Evolutionary conservation across 2,797 vertebrate genomes (phyloP).

Genomic region (Leptatherina wallacei): DNA sequence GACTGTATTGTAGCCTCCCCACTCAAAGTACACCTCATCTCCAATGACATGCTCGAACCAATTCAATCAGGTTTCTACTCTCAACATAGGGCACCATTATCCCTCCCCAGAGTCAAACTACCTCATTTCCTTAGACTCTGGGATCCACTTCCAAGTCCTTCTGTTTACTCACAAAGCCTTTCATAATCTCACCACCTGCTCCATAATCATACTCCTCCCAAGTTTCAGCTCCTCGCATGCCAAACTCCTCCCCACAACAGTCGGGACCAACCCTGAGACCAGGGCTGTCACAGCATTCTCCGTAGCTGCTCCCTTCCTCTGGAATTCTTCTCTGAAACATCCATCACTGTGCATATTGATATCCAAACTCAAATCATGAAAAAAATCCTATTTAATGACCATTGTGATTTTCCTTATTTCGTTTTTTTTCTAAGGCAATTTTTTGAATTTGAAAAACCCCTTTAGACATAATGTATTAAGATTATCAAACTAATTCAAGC

Average conservation of each 20-base stretch:
- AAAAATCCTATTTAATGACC: neutral
- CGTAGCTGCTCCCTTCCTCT: neutral
- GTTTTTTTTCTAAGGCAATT: neutral
- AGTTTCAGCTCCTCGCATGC: too few relatives aligned
- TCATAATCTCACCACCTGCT: too few relatives aligned
- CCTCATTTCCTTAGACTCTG: too few relatives aligned
- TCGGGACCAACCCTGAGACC: neutral
- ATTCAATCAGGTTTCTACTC: neutral
- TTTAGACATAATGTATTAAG: neutral
- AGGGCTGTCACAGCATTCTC: neutral
- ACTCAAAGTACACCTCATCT: neutral
- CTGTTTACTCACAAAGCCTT: too few relatives aligned
- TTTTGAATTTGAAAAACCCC: neutral
- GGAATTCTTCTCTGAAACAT: neutral
- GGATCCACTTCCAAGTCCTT: too few relatives aligned
- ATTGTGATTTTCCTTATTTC: neutral
- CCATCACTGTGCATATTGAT: neutral
- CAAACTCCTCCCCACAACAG: neutral
- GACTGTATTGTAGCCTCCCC: neutral
- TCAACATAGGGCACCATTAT: neutral
- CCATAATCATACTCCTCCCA: too few relatives aligned
- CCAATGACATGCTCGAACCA: neutral
- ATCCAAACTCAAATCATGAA: too few relatives aligned
- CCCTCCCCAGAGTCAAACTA: neutral
- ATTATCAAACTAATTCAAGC: conserved; percentile 3